Evolutionary conservation across 2,888 invertebrate genomes (phyloP).

Genomic region (Antitype chi): DNA sequence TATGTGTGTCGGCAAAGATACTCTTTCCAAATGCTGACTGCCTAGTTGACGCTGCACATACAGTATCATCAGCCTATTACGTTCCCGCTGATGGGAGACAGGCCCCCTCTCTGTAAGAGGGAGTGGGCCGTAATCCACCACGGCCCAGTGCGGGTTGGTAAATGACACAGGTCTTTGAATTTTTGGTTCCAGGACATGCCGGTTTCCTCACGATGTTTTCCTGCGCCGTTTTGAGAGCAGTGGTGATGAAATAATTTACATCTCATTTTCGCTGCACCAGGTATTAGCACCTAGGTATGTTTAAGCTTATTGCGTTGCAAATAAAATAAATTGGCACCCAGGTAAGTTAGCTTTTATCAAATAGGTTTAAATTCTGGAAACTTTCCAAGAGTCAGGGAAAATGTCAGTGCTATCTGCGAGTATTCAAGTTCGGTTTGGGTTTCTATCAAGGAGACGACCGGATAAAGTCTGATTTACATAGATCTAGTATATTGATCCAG

Average conservation of each 20-base stretch:
- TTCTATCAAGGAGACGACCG: neutral
- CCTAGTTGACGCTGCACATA: neutral
- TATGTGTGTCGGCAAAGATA: neutral
- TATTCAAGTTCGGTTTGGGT: neutral
- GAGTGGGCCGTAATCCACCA: too few relatives aligned
- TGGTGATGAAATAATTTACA: too few relatives aligned
- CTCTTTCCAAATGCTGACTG: neutral
- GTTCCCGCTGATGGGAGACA: too few relatives aligned
- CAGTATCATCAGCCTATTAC: too few relatives aligned
- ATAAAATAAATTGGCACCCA: constrained; percentile 16
- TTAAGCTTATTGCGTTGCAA: constrained; percentile 23
- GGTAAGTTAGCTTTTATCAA: constrained; percentile 14
- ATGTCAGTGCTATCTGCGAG: constrained; percentile 6
- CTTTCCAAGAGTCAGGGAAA: constrained; percentile 13
- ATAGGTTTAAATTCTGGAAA: constrained; percentile 30
- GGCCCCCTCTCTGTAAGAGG: too few relatives aligned
- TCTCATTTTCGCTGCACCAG: too few relatives aligned
- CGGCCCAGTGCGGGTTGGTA: too few relatives aligned
- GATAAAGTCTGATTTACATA: neutral
- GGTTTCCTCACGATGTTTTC: too few relatives aligned
- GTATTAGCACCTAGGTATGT: constrained; percentile 28
- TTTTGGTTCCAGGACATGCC: too few relatives aligned
- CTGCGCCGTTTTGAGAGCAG: too few relatives aligned
- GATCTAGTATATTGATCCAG: too few relatives aligned
- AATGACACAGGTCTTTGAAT: too few relatives aligned